These are phyloP conservation scores for Pandion haliaetus DNA, from an alignment of 2,113 vertebrate genomes.

Conservation along the genomic window DNA sequence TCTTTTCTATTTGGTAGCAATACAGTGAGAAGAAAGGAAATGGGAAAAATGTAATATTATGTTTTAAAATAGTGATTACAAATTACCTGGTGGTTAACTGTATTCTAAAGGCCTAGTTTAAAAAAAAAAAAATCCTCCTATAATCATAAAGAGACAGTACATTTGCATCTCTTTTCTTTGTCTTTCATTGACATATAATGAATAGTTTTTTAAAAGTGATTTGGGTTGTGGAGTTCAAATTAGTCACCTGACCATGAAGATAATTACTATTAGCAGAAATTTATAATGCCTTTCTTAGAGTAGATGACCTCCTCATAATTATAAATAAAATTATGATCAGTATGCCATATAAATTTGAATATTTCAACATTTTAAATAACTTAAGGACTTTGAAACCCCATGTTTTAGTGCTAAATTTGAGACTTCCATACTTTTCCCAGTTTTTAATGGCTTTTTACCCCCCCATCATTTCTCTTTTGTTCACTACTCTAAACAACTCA, in stretches of 20 bases:
- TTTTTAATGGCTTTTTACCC: background rate
- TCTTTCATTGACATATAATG: constrained; percentile 35
- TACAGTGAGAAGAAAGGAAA: background rate
- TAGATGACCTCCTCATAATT: constrained; percentile 13
- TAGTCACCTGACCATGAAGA: background rate
- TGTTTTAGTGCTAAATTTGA: background rate
- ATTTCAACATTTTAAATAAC: constrained; percentile 10
- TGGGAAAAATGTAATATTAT: background rate
- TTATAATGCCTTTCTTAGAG: background rate
- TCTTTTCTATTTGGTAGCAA: background rate
- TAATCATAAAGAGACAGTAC: background rate
- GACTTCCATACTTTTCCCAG: background rate
- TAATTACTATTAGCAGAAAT: constrained; percentile 32
- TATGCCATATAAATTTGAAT: constrained; percentile 9
- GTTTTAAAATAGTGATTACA: background rate
- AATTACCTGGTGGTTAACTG: background rate
- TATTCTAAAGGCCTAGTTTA: background rate
- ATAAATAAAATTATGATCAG: background rate
- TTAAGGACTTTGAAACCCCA: background rate
- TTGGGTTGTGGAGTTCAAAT: background rate
- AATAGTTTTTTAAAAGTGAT: constrained; percentile 7
- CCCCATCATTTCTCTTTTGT: background rate
- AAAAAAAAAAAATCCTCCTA: background rate
- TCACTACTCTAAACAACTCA: background rate
- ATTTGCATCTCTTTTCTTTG: constrained; percentile 35